Evolutionary conservation across 2,888 invertebrate genomes (phyloP), one percentile per base, ranked within the genome.

Genomic region (Helleia helle): DNA sequence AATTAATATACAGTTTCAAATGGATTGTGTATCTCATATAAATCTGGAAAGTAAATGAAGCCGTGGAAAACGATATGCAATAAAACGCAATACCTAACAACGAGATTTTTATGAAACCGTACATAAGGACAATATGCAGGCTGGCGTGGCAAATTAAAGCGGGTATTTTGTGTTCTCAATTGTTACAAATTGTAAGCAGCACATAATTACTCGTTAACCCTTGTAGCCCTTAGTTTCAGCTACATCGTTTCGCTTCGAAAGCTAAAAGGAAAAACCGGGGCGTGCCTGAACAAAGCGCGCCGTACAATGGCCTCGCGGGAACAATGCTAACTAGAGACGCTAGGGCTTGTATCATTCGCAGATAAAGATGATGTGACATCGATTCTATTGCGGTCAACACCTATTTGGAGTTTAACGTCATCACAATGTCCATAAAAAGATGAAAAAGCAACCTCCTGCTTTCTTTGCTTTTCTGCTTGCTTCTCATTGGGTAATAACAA

Each of bases 271-370:
- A 76, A 77, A 69, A 81, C 63, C 72, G 71, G 72, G 70, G 74
- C 81, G 80, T 83, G 80, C 70, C 70, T 54, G 68, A 72, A 83
- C 81, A 83, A 84, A 73, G 76, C 70, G 60, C 47, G 51, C 58
- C 50, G 56, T 60, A 81, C 80, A 80, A 80, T 81, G 65, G 74
- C 55, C 54, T n/a, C n/a, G n/a, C 50, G 58, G 62, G 75, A 77
- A 84, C 83, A 83, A 81, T 79, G 71, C 72, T 72, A 75, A 75
- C 77, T 76, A 73, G 72, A 72, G 61, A 64, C 62, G 57, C 62
- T 62, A 56, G 56, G 60, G 68, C 70, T 67, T 72, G 74, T 75
- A 76, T 73, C 76, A 76, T 69, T 74, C 64, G 66, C 64, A 72
- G 77, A 77, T 77, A 74, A 68, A 74, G 69, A 68, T 74, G 69